These are phyloP conservation scores for Melipona quadrifasciata DNA, from an alignment of 1,140 invertebrate species.

Conservation along the genomic window DNA sequence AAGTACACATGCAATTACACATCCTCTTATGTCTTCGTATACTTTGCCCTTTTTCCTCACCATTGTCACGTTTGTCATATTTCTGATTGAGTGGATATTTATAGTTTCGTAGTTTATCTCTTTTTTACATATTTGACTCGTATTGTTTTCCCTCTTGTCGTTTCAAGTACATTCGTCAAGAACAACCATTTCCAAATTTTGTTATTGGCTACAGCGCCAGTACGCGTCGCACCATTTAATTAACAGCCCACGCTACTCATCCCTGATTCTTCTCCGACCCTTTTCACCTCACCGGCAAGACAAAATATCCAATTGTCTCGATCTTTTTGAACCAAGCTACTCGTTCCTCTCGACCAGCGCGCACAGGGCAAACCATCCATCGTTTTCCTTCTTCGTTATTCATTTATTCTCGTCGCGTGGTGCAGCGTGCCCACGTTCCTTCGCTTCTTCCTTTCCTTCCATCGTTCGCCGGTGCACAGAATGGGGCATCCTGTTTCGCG, in stretches of 20 bases:
- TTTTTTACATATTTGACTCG: too few relatives aligned
- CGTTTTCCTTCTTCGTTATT: conserved; percentile 14
- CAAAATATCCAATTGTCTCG: conserved; percentile 19
- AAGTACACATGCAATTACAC: too few relatives aligned
- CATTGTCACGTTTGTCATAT: neutral
- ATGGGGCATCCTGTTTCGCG: conserved; percentile 1
- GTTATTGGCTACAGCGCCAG: too few relatives aligned
- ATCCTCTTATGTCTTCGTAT: neutral
- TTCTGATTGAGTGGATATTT: too few relatives aligned
- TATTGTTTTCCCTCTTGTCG: too few relatives aligned
- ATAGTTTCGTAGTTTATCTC: neutral
- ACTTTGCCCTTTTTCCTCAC: neutral
- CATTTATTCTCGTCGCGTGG: conserved; percentile 14
- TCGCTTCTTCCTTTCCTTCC: too few relatives aligned
- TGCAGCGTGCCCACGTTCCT: neutral
- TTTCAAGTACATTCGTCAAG: too few relatives aligned
- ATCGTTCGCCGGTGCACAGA: neutral
- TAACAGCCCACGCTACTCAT: neutral
- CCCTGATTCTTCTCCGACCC: neutral
- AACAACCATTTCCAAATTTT: too few relatives aligned
- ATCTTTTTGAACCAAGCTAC: neutral
- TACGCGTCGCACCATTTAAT: neutral
- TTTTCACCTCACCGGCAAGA: neutral
- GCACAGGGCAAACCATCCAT: conserved; percentile 9
- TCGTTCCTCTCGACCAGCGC: neutral